Evolutionary conservation across 2,888 invertebrate genomes (phyloP).

Genomic region (Pedicia rivosa): DNA sequence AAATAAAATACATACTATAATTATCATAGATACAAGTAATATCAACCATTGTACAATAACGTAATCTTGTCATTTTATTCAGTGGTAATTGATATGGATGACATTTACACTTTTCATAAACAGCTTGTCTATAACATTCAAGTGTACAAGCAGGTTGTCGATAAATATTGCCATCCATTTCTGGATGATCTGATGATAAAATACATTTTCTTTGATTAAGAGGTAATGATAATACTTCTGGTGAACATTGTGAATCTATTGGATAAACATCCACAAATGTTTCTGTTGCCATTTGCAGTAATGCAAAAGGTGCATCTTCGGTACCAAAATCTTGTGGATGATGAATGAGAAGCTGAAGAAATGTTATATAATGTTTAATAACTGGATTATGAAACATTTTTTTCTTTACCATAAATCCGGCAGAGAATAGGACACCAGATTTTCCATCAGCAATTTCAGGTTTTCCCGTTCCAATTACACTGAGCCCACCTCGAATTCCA

Average conservation of each 20-base stretch:
- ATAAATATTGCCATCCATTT: constrained; percentile 19
- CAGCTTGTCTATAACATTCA: constrained; percentile 22
- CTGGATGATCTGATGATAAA: constrained; percentile 19
- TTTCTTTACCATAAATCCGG: constrained; percentile 21
- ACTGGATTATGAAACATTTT: background rate
- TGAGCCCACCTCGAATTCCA: constrained; percentile 25
- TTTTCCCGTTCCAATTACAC: constrained; percentile 20
- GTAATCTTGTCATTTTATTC: constrained; percentile 13
- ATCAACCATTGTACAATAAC: constrained; percentile 25
- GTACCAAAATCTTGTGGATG: constrained; percentile 29
- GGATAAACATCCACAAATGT: constrained; percentile 28
- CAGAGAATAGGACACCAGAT: constrained; percentile 24
- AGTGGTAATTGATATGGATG: constrained; percentile 26
- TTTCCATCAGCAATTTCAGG: constrained; percentile 17
- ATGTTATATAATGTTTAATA: background rate
- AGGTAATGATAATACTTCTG: constrained; percentile 24
- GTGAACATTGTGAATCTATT: constrained; percentile 24
- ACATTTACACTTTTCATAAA: constrained; percentile 23
- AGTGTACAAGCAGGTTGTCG: constrained; percentile 26
- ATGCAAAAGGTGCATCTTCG: constrained; percentile 23
- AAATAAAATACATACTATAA: constrained; percentile 19
- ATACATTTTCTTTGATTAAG: constrained; percentile 25
- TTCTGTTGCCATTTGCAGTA: constrained; percentile 24
- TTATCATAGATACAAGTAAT: constrained; percentile 22
- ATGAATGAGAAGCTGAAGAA: constrained; percentile 18